A percentile compares a stretch with the other conserved stretches of the same genome.
Conservation (phyloP, 2,113 vertebrate genomes). For the Pteruthius melanotis region DNA sequence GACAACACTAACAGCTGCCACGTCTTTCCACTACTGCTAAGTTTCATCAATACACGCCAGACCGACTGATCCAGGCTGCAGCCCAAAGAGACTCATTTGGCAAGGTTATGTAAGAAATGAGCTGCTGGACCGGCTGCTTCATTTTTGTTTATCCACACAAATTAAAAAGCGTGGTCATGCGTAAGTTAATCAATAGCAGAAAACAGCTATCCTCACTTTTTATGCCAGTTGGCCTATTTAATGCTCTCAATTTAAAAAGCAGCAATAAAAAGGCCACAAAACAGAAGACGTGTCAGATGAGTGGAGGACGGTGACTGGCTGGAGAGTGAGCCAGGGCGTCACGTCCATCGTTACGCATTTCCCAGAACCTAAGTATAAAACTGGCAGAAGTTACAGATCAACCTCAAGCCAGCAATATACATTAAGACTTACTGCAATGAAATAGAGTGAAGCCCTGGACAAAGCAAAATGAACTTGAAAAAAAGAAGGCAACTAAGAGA, state of each 20-base stretch:
- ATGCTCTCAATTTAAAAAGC: not conserved
- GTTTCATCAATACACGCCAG: constrained; percentile 14
- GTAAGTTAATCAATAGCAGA: constrained; percentile 40
- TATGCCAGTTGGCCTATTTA: constrained; percentile 9
- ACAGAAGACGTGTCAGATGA: not conserved
- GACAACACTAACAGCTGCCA: not conserved
- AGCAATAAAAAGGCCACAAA: constrained; percentile 1
- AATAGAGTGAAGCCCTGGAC: not conserved
- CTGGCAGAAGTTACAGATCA: not conserved
- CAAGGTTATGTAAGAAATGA: constrained; percentile 39
- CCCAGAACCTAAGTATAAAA: not conserved
- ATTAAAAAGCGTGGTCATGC: constrained; percentile 49
- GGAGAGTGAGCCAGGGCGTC: not conserved
- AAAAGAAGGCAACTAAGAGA: not conserved
- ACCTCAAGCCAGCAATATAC: not conserved
- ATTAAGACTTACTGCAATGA: not conserved
- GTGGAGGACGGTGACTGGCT: not conserved
- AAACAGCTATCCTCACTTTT: constrained; percentile 6
- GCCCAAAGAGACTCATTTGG: constrained; percentile 17
- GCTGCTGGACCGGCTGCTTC: not conserved
- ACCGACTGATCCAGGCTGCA: not conserved
- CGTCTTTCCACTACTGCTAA: not conserved
- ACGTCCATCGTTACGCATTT: fast-evolving
- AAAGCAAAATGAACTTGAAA: not conserved
- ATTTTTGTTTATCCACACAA: constrained; percentile 26